These are phyloP conservation scores for Drosophila repletoides DNA, from an alignment of 1,140 invertebrate genomes.

Conservation along the genomic window DNA sequence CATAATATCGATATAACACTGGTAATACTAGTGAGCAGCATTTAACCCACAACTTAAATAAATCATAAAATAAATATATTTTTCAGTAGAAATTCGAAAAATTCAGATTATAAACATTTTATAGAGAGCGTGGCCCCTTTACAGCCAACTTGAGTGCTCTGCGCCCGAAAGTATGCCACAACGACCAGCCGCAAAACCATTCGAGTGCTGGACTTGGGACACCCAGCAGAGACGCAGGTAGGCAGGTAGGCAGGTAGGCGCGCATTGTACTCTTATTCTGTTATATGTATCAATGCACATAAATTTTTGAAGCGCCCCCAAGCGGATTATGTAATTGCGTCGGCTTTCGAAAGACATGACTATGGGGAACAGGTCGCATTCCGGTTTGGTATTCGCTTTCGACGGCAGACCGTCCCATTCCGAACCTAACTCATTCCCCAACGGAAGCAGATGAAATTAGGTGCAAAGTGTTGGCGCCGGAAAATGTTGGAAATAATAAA, in stretches of 20 bases:
- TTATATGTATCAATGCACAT: constrained; percentile 48
- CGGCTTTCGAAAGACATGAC: constrained; percentile 6
- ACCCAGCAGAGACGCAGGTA: background rate
- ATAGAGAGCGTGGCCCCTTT: background rate
- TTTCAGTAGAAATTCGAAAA: background rate
- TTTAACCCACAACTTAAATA: background rate
- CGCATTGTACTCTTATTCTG: constrained; percentile 6
- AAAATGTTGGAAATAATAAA: constrained; percentile 48
- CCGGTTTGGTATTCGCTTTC: background rate
- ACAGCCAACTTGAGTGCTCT: background rate
- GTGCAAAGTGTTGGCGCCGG: constrained; percentile 55
- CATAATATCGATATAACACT: background rate
- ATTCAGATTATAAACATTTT: background rate
- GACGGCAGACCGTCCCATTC: background rate
- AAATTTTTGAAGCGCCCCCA: constrained; percentile 55
- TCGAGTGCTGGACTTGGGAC: constrained; percentile 6
- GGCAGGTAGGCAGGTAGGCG: background rate
- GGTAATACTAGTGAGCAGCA: background rate
- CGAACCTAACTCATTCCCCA: background rate
- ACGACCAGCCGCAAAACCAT: constrained; percentile 19
- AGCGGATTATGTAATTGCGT: constrained; percentile 22
- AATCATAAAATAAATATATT: constrained; percentile 1
- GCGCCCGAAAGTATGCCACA: constrained; percentile 3
- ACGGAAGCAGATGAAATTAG: constrained; percentile 52
- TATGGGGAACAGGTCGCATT: background rate